Evolutionary conservation across 1,140 invertebrate species (phyloP).

Genomic region (Reticulitermes speratus): DNA sequence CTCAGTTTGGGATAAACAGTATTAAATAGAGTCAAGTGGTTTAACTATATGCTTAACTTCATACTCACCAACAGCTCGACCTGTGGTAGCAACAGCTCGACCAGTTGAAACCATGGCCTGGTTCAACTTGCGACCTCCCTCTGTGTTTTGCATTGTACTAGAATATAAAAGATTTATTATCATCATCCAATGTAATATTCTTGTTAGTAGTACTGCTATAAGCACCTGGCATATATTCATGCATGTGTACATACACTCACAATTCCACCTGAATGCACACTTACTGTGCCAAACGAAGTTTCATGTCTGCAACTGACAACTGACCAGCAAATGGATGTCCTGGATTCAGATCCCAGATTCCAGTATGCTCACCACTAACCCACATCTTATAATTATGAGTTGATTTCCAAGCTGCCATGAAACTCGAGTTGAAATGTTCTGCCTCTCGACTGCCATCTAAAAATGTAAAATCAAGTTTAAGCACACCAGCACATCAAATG

Average conservation of each 20-base stretch:
- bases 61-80: constrained; percentile 73
- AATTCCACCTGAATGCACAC: constrained; percentile 41
- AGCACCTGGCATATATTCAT: background rate
- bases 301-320: constrained; percentile 91
- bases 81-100: constrained; percentile 85
- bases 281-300: constrained; percentile 87
- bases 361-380: constrained; percentile 64
- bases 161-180: constrained; percentile 41
- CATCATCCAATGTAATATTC: background rate
- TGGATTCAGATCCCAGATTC: constrained; percentile 62
- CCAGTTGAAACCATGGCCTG: constrained; percentile 89
- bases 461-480: constrained; percentile 37
- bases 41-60: no score
- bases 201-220: no score
- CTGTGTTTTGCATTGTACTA: constrained; percentile 92
- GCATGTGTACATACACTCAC: no score
- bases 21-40: no score
- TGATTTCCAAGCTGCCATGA: constrained; percentile 79
- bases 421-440: constrained; percentile 86
- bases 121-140: constrained; percentile 89
- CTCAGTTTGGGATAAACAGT: no score
- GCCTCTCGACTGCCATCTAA: constrained; percentile 71
- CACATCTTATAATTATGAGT: constrained; percentile 90
- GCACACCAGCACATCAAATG: background rate
- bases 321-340: constrained; percentile 91